Percentiles rank a stretch among this genome's conserved stretches.
Conservation (phyloP, 2,888 invertebrate species). For the Philereme transversata region DNA sequence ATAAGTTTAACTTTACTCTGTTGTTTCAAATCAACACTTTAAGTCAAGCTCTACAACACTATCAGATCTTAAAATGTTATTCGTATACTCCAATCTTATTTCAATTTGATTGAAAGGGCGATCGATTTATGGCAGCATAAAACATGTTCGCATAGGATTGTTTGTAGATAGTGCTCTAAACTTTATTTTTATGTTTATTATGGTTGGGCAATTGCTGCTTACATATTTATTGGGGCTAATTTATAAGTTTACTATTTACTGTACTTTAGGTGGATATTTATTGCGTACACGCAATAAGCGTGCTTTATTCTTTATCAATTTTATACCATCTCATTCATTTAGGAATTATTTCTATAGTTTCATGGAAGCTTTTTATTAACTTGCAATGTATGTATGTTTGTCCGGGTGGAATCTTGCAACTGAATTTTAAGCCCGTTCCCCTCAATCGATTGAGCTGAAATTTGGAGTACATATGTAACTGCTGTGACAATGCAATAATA, state of each 20-base stretch:
- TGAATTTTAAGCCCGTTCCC: too few species aligned
- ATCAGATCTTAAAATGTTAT: conserved; percentile 12
- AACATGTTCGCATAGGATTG: conserved; percentile 30
- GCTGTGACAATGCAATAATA: too few species aligned
- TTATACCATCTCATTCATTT: too few species aligned
- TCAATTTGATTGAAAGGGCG: conserved; percentile 32
- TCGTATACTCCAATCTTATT: conserved; percentile 14
- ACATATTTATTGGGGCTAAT: conserved; percentile 14
- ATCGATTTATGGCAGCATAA: conserved; percentile 30
- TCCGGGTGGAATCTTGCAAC: too few species aligned
- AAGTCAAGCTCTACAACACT: neutral
- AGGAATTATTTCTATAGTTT: too few species aligned
- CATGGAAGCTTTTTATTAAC: too few species aligned
- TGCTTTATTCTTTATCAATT: too few species aligned
- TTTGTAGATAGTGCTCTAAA: conserved; percentile 28
- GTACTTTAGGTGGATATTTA: conserved; percentile 9
- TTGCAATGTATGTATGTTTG: too few species aligned
- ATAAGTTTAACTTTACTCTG: too few species aligned
- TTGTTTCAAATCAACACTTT: neutral
- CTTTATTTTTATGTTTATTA: conserved; percentile 27
- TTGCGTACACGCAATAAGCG: too few species aligned
- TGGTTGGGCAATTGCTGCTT: conserved; percentile 15
- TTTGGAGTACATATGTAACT: too few species aligned
- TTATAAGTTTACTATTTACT: conserved; percentile 20
- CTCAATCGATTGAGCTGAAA: too few species aligned